phyloP scores from a whole-genome alignment of 2,113 vertebrate species.

The Corythaixoides concolor region DNA sequence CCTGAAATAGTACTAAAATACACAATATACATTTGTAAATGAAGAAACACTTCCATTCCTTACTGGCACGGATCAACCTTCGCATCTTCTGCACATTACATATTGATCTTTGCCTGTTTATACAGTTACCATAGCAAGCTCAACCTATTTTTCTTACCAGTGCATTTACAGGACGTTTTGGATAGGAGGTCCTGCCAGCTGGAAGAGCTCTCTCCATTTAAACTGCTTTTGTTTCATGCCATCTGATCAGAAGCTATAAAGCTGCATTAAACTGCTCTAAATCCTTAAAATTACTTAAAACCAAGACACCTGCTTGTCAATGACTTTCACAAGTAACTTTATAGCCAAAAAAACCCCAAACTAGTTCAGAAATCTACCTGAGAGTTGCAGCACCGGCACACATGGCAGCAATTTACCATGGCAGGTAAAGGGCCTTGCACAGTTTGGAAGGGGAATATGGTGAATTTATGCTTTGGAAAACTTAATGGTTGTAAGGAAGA shows the following conservation, averaged over 20 bases:
- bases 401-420: fast-evolving
- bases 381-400: background rate
- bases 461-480: background rate
- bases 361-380: background rate
- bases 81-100: background rate
- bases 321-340: background rate
- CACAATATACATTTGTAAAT: background rate
- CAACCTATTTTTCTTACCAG: background rate
- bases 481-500: background rate
- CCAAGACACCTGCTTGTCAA: background rate
- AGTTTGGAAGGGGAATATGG: background rate
- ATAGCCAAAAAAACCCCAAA: too few relatives aligned
- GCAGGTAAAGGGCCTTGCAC: too few relatives aligned
- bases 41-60: background rate
- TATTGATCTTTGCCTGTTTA: background rate
- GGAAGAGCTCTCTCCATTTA: background rate
- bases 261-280: background rate
- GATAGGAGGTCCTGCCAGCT: background rate
- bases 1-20: background rate
- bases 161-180: background rate
- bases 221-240: background rate
- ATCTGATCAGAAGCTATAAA: background rate
- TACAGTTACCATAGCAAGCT: background rate
- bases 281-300: background rate
- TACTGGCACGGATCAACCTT: background rate